These are phyloP conservation scores for Smutsia temminckii DNA, from an alignment of 2,797 vertebrate genomes.

Conservation along the genomic window DNA sequence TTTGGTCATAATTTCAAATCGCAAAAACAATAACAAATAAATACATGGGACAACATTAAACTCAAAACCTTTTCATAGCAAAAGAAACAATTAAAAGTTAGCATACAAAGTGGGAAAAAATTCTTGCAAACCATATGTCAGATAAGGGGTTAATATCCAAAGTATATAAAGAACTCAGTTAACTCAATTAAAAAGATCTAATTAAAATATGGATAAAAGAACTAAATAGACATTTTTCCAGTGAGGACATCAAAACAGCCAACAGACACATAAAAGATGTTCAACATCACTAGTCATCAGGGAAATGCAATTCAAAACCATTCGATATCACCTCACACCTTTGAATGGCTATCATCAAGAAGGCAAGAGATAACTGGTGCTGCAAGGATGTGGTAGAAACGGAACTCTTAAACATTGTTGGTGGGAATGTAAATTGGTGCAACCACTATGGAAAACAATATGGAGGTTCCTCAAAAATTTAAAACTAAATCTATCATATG, in stretches of 20 bases:
- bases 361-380: background rate
- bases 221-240: background rate
- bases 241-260: background rate
- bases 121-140: background rate
- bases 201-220: background rate
- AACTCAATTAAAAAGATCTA: background rate
- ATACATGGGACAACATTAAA: background rate
- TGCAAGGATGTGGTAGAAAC: background rate
- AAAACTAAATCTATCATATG: background rate
- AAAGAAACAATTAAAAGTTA: background rate
- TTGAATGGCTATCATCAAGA: background rate
- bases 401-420: background rate
- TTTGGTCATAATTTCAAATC: background rate
- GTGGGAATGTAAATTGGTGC: background rate
- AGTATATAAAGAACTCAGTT: background rate
- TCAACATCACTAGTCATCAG: background rate
- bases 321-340: background rate
- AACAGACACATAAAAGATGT: background rate
- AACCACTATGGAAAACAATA: background rate
- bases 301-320: background rate
- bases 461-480: background rate
- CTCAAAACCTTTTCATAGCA: background rate
- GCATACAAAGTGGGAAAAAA: background rate
- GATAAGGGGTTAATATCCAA: background rate
- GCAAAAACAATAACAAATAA: background rate